Base-by-base conservation (phyloP, 2,888 invertebrate species). In the Dasysyrphus tricinctus region DNA sequence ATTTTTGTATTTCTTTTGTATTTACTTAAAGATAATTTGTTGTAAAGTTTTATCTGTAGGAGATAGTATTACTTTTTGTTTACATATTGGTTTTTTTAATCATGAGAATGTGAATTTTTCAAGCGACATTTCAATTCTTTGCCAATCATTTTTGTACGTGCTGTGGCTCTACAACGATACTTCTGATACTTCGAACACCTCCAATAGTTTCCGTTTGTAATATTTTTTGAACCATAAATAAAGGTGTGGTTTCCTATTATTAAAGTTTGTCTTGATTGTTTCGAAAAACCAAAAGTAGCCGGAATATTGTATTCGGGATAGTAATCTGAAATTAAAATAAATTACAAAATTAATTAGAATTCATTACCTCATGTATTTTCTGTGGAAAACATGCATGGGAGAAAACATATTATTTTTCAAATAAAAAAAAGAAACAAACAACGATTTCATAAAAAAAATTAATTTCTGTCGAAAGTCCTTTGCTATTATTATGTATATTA, bases 81-180 rank as follows among this genome's bases (percentile, higher is more conserved):
- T 14, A 14, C 1, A 42, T 1, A 42, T 14, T 42, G 14, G 1
- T 49, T 9, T 14, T 24, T n/a, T 5, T 56, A 56, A 9, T 32
- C 32, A 34, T 56, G 56, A 8, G 32, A 32, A 32, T 56, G 56
- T 3, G 12, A 3, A 49, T 57, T 12, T 19, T 16, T 89, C 65
- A 89, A 83, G 24, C 88, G 89, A 78, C 90, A 91, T 79, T 89
- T 89, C 29, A 91, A 85, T 49, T 89, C 88, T 4, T 78, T 61
- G 11, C 88, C 89, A 16, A 89, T 76, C 61, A 86, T 61, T 69
- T 88, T 89, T 8, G 89, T 89, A 24, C 80, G 80, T 0, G 89
- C 90, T 44, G 88, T 85, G 8, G 90, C 89, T 57, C 88, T 90
- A 70, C 90, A 90, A 32, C 84, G 65, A 75, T 88, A 69, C 42